Percentiles rank a stretch among this genome's conserved stretches.
Conservation (phyloP, 2,113 vertebrate species). For the Suncus etruscus region DNA sequence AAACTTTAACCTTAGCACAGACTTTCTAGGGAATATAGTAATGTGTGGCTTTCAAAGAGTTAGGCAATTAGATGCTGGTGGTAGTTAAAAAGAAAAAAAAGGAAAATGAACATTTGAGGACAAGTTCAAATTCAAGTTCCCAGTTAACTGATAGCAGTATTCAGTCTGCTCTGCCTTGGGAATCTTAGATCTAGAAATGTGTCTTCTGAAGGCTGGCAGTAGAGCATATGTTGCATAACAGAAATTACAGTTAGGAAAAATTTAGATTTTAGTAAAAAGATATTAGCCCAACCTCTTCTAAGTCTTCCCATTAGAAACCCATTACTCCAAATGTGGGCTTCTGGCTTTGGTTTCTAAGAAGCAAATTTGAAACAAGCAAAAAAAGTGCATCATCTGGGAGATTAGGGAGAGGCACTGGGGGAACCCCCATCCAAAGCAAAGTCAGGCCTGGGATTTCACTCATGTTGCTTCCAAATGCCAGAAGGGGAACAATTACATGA, state of each 20-base stretch:
- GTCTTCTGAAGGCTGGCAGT: conserved; percentile 13
- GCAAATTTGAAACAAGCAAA: neutral
- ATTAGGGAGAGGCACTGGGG: neutral
- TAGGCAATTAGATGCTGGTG: no score
- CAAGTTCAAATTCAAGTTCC: no score
- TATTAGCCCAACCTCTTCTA: conserved; percentile 7
- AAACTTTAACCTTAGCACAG: no score
- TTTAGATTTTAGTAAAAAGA: conserved; percentile 1
- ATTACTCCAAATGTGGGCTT: neutral
- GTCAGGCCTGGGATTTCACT: neutral
- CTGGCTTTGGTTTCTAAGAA: neutral
- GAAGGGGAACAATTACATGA: neutral
- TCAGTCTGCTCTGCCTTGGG: neutral
- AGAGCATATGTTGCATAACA: neutral
- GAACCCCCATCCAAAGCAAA: conserved; percentile 9
- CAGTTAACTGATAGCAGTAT: no score
- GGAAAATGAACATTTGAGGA: no score
- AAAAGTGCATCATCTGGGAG: neutral
- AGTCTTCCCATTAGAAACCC: conserved; percentile 9
- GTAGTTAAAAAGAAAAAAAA: no score
- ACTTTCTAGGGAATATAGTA: no score
- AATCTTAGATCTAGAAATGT: neutral
- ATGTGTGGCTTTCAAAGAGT: no score
- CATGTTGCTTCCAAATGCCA: neutral
- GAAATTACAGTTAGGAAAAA: conserved; percentile 7